Conservation (phyloP, 1,140 invertebrate species). For the Diorhabda sublineata region DNA sequence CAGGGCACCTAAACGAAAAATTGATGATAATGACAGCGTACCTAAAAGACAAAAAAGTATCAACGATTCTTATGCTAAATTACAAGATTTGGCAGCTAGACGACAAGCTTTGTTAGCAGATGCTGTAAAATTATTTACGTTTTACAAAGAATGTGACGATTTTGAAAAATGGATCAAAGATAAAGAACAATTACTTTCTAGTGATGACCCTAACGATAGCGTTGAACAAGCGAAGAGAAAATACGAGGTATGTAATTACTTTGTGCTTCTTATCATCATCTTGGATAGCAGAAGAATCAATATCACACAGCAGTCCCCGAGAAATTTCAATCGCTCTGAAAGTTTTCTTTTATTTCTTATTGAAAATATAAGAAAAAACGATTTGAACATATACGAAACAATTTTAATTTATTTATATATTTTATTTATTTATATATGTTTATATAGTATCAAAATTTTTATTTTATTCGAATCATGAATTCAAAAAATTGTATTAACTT, state of each 20-base stretch:
- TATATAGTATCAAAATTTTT: too few relatives aligned
- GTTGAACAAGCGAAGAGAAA: conserved; percentile 93
- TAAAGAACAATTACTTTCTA: conserved; percentile 82
- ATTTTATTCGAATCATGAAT: too few relatives aligned
- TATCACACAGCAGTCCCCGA: too few relatives aligned
- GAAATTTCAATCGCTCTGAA: too few relatives aligned
- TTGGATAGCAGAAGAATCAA: too few relatives aligned
- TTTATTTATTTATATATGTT: too few relatives aligned
- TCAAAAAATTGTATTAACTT: too few relatives aligned
- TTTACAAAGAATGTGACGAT: conserved; percentile 96
- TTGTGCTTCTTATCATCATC: too few relatives aligned
- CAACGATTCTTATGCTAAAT: conserved; percentile 73
- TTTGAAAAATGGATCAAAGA: conserved; percentile 97
- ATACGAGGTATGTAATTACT: conserved; percentile 67
- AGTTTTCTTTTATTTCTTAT: too few relatives aligned
- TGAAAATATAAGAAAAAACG: too few relatives aligned
- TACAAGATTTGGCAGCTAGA: conserved; percentile 73
- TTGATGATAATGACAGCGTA: conserved; percentile 70
- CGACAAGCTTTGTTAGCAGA: conserved; percentile 84
- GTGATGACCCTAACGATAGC: conserved; percentile 80
- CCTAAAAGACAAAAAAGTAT: conserved; percentile 77
- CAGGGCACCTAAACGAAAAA: conserved; percentile 53
- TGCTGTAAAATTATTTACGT: conserved; percentile 87
- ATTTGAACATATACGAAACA: too few relatives aligned
- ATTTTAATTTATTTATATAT: too few relatives aligned